A percentile compares a stretch with the other conserved stretches of the same genome.
phyloP scores from a whole-genome alignment of 1,140 invertebrate genomes.

The Campodea augens region DNA sequence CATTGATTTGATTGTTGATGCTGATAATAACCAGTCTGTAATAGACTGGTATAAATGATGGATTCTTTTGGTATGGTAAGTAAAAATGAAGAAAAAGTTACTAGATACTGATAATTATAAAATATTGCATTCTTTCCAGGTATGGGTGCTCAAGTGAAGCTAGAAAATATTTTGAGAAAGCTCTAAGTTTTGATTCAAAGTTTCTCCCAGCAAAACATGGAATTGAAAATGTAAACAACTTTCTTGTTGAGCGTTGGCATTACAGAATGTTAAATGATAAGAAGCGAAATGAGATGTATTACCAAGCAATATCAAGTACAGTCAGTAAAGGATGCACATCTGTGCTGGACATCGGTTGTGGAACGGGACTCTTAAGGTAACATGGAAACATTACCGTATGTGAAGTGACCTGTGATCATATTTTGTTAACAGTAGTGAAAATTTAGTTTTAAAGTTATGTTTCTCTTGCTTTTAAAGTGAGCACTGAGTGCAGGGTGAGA shows the following conservation, averaged over 20 bases:
- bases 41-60: too few relatives aligned
- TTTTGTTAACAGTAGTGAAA: too few relatives aligned
- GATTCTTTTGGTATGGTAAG: too few relatives aligned
- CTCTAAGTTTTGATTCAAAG: constrained; percentile 20
- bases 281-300: constrained; percentile 40
- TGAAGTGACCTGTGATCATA: too few relatives aligned
- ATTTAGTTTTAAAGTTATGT: too few relatives aligned
- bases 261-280: constrained; percentile 62
- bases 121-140: constrained; percentile 14
- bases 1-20: too few relatives aligned
- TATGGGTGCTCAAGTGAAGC: constrained; percentile 22
- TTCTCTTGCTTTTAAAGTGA: too few relatives aligned
- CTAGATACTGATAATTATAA: too few relatives aligned
- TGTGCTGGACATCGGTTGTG: constrained; percentile 53
- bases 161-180: constrained; percentile 19
- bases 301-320: constrained; percentile 35
- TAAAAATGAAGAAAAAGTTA: too few relatives aligned
- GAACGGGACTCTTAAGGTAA: constrained; percentile 41
- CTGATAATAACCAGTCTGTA: too few relatives aligned
- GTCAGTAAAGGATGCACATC: constrained; percentile 29
- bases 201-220: constrained; percentile 23
- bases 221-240: constrained; percentile 24
- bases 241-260: constrained; percentile 51
- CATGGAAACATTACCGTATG: too few relatives aligned
- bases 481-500: too few relatives aligned